A percentile compares a stretch with the other conserved stretches of the same genome.
phyloP scores from a whole-genome alignment of 2,797 vertebrate species.

The Notoglanidium macrostoma region DNA sequence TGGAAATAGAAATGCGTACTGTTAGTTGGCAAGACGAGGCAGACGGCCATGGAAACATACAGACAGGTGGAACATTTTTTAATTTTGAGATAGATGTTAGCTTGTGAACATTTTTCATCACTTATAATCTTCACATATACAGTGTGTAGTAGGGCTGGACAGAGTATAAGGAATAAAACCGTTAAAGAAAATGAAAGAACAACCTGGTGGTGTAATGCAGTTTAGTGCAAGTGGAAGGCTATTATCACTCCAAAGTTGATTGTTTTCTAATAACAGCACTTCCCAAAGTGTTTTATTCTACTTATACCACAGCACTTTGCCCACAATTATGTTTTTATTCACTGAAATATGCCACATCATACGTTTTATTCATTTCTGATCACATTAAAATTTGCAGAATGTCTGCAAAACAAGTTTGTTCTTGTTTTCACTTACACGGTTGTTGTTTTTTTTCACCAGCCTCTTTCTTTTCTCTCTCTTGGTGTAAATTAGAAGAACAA shows the following conservation, averaged over 20 bases:
- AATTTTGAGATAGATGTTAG: background rate
- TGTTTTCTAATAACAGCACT: background rate
- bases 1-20: background rate
- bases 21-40: background rate
- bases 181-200: background rate
- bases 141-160: background rate
- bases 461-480: background rate
- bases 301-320: background rate
- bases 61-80: background rate
- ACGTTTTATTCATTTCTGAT: background rate
- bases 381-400: background rate
- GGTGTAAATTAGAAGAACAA: background rate
- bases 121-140: background rate
- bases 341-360: background rate
- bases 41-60: background rate
- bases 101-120: background rate
- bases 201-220: background rate
- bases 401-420: background rate
- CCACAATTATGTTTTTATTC: background rate
- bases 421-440: background rate
- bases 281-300: background rate
- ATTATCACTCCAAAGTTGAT: background rate
- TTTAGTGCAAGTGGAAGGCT: background rate
- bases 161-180: background rate
- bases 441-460: background rate